Base-by-base conservation (phyloP, 2,113 vertebrate species). In the Zapornia atra region DNA sequence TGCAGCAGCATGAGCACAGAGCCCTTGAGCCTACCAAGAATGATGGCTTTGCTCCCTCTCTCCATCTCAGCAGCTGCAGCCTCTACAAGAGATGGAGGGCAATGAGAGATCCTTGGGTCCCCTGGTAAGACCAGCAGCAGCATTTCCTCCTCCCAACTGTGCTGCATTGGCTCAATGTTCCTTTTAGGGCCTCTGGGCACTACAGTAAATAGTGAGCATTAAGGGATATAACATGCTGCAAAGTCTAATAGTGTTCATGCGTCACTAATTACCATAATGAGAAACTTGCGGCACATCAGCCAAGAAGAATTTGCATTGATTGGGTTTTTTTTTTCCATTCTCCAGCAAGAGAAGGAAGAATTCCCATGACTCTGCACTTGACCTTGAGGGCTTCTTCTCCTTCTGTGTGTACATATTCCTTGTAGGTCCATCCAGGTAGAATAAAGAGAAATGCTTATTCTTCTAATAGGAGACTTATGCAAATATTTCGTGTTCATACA, bases 211-310 rank as follows among this genome's bases (percentile, higher is more conserved):
- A 93, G 59, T 54, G 28, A 96, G 82, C 71, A 92, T 94, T 93
- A 93, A 96, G 66, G 59, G 63, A 80, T 78, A 94, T 36, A 91
- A 85, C 85, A 46, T 17, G 54, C 92, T 91, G 88, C 64, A 94
- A 90, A 94, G 71, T 66, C 85, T 88, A 93, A 77, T 73, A 73
- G 85, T 86, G 71, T 88, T 94, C 68, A 90, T 92, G 88, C 51
- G 19, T 94, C 90, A 94, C 93, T 96, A 90, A 93, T 96, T 93
- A 86, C 78, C 92, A 90, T 96, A 96, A 96, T 80, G 79, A 94
- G 93, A 94, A 94, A 90, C 71, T 93, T 88, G 82, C 0, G 0
- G 69, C 77, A 92, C 40, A 93, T 94, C 85, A 90, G 71, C 78
- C 71, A 92, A 88, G 91, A 87, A 90, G 53, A 96, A 94, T 96